These are phyloP conservation scores for Callosobruchus maculatus DNA, from an alignment of 2,888 invertebrate genomes.

Conservation along the genomic window DNA sequence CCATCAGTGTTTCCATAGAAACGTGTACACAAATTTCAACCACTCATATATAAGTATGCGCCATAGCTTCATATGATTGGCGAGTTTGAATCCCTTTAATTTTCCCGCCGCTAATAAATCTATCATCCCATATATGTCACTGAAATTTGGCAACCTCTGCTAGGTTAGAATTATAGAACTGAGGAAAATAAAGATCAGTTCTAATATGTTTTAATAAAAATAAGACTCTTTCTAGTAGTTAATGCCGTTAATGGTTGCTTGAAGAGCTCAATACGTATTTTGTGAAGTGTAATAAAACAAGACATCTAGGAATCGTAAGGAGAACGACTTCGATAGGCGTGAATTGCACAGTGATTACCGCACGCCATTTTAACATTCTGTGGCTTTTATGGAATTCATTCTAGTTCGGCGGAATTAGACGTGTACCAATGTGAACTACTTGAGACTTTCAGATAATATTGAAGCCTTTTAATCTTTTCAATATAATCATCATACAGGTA, in stretches of 20 bases:
- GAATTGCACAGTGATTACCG: not conserved
- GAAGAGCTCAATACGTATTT: too few species aligned
- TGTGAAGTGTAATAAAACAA: not conserved
- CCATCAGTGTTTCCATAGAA: constrained; percentile 26
- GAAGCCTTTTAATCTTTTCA: not conserved
- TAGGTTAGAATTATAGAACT: not conserved
- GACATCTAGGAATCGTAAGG: not conserved
- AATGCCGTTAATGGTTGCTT: too few species aligned
- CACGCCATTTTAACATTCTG: constrained; percentile 1
- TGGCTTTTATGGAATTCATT: not conserved
- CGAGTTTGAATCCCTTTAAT: constrained; percentile 25
- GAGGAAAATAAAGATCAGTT: too few species aligned
- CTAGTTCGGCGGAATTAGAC: not conserved
- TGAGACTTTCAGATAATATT: not conserved
- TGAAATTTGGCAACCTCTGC: constrained; percentile 23
- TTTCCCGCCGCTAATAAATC: constrained; percentile 27
- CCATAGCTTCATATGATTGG: constrained; percentile 32
- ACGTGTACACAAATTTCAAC: constrained; percentile 28
- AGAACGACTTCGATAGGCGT: not conserved
- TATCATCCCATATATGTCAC: constrained; percentile 4
- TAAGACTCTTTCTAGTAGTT: too few species aligned
- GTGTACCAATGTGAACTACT: not conserved
- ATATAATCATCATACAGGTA: not conserved
- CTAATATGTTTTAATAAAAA: too few species aligned
- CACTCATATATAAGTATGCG: constrained; percentile 21